These are phyloP conservation scores for Oligia fasciuncula DNA, from an alignment of 2,888 invertebrate species.

Conservation along the genomic window DNA sequence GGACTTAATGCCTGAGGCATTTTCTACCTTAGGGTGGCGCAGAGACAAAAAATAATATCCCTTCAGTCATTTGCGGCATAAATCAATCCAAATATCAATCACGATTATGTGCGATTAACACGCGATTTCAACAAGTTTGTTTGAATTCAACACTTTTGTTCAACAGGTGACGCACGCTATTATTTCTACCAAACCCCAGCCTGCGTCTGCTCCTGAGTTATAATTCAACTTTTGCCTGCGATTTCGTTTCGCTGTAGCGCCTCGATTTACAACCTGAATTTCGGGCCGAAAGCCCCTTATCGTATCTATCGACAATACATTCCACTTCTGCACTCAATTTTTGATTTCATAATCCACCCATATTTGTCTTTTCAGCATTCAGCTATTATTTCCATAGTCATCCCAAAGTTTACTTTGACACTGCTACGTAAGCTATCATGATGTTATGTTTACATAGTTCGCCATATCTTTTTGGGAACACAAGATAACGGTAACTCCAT, in stretches of 20 bases:
- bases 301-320: slow-evolving; percentile 14
- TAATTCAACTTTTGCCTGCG: slow-evolving; percentile 15
- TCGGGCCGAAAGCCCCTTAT: slow-evolving; percentile 8
- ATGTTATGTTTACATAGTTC: slow-evolving; percentile 11
- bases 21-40: too few relatives aligned
- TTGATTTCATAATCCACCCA: neutral
- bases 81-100: slow-evolving; percentile 7
- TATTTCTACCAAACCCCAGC: neutral
- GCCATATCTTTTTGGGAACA: slow-evolving; percentile 21
- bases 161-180: slow-evolving; percentile 30
- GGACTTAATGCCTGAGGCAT: too few relatives aligned
- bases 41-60: neutral
- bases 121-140: slow-evolving; percentile 44
- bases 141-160: slow-evolving; percentile 16
- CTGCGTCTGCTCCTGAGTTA: slow-evolving; percentile 14
- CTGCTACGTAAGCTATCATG: neutral
- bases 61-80: neutral
- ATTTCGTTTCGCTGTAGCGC: slow-evolving; percentile 8
- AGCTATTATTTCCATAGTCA: neutral
- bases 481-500: slow-evolving; percentile 38
- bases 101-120: slow-evolving; percentile 17
- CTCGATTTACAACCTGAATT: slow-evolving; percentile 26
- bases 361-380: neutral
- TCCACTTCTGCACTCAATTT: slow-evolving; percentile 11
- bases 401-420: slow-evolving; percentile 3